Evolutionary conservation across 2,797 vertebrate genomes (phyloP).

Genomic region (Channallabes apus): DNA sequence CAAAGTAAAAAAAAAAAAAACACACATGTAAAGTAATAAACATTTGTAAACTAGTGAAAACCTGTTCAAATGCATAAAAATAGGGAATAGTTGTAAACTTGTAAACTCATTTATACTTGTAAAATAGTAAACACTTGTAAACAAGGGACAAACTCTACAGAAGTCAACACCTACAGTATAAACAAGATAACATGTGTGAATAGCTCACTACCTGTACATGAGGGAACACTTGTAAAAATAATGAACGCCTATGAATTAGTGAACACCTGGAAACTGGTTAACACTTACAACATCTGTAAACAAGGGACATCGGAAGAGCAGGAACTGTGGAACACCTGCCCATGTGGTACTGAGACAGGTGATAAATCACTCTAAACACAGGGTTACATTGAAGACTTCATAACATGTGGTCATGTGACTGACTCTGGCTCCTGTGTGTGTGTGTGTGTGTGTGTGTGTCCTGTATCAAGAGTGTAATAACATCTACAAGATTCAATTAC

Average conservation of each 20-base stretch:
- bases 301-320: background rate
- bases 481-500: conserved; percentile 35
- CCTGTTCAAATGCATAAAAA: background rate
- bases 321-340: background rate
- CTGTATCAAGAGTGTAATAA: conserved; percentile 37
- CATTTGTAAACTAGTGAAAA: background rate
- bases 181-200: background rate
- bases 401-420: background rate
- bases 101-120: background rate
- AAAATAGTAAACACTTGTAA: background rate
- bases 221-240: background rate
- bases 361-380: background rate
- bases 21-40: background rate
- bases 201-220: background rate
- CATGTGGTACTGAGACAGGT: background rate
- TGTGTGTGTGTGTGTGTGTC: conserved; percentile 8
- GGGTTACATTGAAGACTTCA: background rate
- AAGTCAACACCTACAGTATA: background rate
- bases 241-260: background rate
- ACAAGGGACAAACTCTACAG: background rate
- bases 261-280: background rate
- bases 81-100: background rate
- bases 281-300: background rate
- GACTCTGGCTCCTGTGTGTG: background rate
- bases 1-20: background rate